Conservation (phyloP, 2,888 invertebrate species). For the Crematogaster levior region DNA sequence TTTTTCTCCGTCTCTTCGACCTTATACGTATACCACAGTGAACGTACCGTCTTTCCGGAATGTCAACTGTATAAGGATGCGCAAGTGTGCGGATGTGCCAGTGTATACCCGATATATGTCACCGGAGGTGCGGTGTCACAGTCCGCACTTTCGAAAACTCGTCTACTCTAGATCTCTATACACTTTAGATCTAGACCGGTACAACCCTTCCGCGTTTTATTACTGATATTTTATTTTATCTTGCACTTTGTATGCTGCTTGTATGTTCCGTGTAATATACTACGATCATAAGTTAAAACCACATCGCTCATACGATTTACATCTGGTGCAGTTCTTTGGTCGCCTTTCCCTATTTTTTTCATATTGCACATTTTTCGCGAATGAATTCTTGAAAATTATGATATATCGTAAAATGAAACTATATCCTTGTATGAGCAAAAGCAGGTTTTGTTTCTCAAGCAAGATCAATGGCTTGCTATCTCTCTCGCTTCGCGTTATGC, state of each 20-base stretch:
- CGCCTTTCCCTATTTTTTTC: background rate
- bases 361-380: background rate
- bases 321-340: background rate
- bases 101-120: background rate
- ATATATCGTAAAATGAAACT: background rate
- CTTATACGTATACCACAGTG: slow-evolving; percentile 47
- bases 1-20: slow-evolving; percentile 74
- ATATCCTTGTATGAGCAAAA: background rate
- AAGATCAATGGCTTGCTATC: slow-evolving; percentile 21
- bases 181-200: background rate
- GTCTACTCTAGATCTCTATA: slow-evolving; percentile 26
- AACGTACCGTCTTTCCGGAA: slow-evolving; percentile 39
- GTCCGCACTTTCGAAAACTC: slow-evolving; percentile 57
- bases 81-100: slow-evolving; percentile 1
- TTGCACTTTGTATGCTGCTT: slow-evolving; percentile 8
- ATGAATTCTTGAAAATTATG: background rate
- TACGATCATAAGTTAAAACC: slow-evolving; percentile 17
- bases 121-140: slow-evolving; percentile 21
- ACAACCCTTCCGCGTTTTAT: slow-evolving; percentile 9
- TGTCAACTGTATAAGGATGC: slow-evolving; percentile 13
- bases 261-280: background rate
- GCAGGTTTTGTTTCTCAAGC: background rate
- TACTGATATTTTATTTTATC: background rate
- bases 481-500: slow-evolving; percentile 13
- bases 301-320: slow-evolving; percentile 5